phyloP scores from a whole-genome alignment of 1,140 invertebrate genomes.

The Camponotus vicinus region DNA sequence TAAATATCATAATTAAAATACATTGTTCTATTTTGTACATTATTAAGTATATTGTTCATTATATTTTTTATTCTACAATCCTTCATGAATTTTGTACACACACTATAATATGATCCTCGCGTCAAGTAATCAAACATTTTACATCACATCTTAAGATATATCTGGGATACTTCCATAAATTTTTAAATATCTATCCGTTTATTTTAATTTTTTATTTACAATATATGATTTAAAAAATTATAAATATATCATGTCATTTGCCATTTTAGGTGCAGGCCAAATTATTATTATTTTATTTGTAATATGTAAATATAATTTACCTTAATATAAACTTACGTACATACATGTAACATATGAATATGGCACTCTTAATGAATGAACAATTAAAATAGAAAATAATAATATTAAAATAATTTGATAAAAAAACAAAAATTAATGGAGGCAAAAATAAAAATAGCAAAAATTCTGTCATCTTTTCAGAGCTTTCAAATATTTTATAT shows the following conservation, averaged over 20 bases:
- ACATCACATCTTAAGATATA: background rate
- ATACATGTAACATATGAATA: background rate
- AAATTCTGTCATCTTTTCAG: background rate
- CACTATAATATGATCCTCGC: background rate
- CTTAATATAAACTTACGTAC: background rate
- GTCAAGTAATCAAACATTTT: background rate
- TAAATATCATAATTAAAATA: constrained; percentile 5
- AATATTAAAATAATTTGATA: background rate
- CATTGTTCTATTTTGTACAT: constrained; percentile 16
- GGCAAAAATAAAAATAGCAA: background rate
- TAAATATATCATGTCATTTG: background rate
- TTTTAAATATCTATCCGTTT: background rate
- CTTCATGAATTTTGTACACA: background rate
- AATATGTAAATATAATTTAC: background rate
- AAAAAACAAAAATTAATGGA: background rate
- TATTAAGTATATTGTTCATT: constrained; percentile 34
- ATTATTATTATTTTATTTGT: background rate
- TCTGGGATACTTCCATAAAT: background rate
- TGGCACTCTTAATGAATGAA: background rate
- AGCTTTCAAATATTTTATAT: background rate
- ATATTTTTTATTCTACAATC: background rate
- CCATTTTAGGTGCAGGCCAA: background rate
- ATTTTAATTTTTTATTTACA: constrained; percentile 3
- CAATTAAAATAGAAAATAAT: background rate
- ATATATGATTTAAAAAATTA: background rate